A percentile compares a stretch with the other conserved stretches of the same genome.
Conservation (phyloP, 2,113 vertebrate species). For the Cercopithecus mona region DNA sequence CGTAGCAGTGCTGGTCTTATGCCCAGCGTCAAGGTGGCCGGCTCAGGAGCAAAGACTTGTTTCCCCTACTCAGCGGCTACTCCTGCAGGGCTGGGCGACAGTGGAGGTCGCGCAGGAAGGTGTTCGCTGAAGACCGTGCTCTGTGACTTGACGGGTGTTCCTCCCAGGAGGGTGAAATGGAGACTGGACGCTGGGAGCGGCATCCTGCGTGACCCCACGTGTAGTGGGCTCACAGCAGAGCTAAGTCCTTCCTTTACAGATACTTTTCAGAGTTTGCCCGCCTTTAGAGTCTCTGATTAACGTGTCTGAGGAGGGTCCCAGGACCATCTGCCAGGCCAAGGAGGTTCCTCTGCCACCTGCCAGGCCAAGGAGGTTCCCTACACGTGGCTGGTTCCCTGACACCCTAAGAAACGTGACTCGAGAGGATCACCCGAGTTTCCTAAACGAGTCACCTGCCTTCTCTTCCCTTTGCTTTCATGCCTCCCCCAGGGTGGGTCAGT, state of each 20-base stretch:
- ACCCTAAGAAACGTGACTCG: no score
- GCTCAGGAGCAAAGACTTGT: neutral
- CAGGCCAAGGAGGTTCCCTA: no score
- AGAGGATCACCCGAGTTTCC: no score
- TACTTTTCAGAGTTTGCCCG: neutral
- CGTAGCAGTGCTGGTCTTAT: neutral
- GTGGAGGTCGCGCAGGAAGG: rapidly evolving
- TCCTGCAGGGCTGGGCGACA: no score
- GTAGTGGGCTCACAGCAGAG: neutral
- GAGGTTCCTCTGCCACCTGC: no score
- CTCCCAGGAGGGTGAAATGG: no score
- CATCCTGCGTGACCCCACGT: rapidly evolving
- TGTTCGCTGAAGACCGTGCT: neutral
- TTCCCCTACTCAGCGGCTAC: neutral
- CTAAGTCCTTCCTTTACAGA: neutral
- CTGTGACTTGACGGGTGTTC: neutral
- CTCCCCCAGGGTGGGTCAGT: no score
- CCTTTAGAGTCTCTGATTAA: neutral
- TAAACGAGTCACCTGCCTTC: no score
- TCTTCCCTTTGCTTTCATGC: no score
- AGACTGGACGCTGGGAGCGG: no score
- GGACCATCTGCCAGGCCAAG: no score
- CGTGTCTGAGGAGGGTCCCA: neutral
- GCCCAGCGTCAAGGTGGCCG: neutral
- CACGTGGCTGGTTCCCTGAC: neutral